Evolutionary conservation across 2,888 invertebrate genomes (phyloP).

Genomic region (Lymantria dispar): DNA sequence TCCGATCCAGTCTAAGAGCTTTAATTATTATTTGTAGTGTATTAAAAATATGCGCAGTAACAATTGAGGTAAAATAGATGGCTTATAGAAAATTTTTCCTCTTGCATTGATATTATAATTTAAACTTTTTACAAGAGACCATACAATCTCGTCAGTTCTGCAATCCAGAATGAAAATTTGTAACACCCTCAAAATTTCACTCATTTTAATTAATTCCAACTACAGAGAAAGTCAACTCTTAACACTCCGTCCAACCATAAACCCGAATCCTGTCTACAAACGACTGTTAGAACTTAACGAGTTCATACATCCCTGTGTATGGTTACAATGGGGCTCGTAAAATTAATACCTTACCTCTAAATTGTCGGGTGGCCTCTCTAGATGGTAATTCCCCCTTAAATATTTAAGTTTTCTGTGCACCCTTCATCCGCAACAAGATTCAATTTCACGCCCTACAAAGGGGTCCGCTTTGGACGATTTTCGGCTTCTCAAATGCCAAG

Average conservation of each 20-base stretch:
- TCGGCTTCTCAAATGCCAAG: conserved; percentile 72
- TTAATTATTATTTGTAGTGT: too few species aligned
- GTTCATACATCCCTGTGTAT: conserved; percentile 68
- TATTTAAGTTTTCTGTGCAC: conserved; percentile 78
- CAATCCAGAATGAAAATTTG: conserved; percentile 42
- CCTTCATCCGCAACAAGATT: conserved; percentile 79
- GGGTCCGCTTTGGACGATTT: conserved; percentile 68
- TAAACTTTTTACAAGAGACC: conserved; percentile 57
- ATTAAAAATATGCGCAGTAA: too few species aligned
- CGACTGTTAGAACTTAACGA: conserved; percentile 74
- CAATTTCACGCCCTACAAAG: conserved; percentile 80
- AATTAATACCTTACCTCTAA: conserved; percentile 78
- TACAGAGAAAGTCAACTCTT: conserved; percentile 51
- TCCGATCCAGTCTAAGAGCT: too few species aligned
- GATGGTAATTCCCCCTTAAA: conserved; percentile 76
- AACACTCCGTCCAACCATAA: conserved; percentile 43
- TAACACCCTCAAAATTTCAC: conserved; percentile 46
- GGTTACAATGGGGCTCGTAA: conserved; percentile 71
- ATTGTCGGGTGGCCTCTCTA: conserved; percentile 61
- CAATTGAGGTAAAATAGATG: conserved; percentile 5
- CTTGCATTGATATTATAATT: conserved; percentile 40
- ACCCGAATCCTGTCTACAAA: conserved; percentile 59
- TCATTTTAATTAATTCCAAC: conserved; percentile 75
- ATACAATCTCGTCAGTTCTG: conserved; percentile 50
- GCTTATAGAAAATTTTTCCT: conserved; percentile 34